Base-by-base conservation (phyloP, 1,140 invertebrate genomes). In the Sminthurides bifidus region DNA sequence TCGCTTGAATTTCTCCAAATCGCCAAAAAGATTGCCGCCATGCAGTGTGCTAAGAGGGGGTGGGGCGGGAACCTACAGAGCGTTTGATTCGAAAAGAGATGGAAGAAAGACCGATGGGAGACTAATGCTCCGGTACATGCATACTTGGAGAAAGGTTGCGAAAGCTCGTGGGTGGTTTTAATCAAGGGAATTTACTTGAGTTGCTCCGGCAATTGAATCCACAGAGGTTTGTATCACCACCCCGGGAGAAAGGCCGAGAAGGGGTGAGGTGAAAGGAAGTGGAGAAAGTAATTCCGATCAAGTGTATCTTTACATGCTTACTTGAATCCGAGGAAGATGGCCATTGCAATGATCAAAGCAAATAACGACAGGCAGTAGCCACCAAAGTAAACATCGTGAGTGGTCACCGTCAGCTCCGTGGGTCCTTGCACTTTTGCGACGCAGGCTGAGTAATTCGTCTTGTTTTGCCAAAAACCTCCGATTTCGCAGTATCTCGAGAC, bases 291-390 rank as follows among this genome's bases (percentile, higher is more conserved):
- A 26, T n/a, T 21, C 2, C 3, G 2, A 19, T 17, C 33, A 37
- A 37, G 10, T 37, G 12, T 12, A 37, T 37, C 33, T 17, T 37
- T 37, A 17, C 12, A 12, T 37, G 33, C 80, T 79, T 75, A 89
- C 85, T 87, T 87, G 76, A 84, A 88, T 68, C 84, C 84, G 31
- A 86, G 70, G 71, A 89, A 89, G 60, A 89, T 86, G 59, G 77
- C 78, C 30, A 88, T 77, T 21, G 86, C 86, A 27, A 85, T 73
- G 12, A 79, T 71, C 14, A 89, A 74, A 0, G 82, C 82, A n/a
- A 82, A 72, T 6, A 87, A 74, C n/a, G 85, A 87, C 31, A 64
- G 45, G 26, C 59, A 61, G 24, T 64, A 64, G 2, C 63, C 63
- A 33, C 40, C 55, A 43, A 64, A 59, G 43, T 64, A 64, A 3